Base-by-base conservation (phyloP, 2,113 vertebrate genomes). In the Nymphicus hollandicus region DNA sequence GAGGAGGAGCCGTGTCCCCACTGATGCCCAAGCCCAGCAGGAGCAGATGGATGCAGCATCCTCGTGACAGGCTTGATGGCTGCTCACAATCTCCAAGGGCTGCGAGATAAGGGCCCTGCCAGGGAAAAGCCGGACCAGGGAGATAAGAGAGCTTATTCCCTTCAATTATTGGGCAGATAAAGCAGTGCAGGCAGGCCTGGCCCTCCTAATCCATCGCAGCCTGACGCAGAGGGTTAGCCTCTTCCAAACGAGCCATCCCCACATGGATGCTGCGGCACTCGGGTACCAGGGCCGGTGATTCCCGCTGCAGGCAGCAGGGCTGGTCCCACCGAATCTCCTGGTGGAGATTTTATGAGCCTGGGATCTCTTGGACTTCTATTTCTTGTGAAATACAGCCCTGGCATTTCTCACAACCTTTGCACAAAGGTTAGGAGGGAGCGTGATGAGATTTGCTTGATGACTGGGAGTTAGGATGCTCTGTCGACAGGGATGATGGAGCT, bases 81-180 rank as follows among this genome's bases (percentile, higher is more conserved):
- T n/a, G 43, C 88, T 79, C 3, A 2, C 92, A 81, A 7, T 95
- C 95, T 94, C 81, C 79, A 27, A 65, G 91, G 90, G 91, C 53
- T 79, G n/a, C 0, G 18, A 89, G 95, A 96, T 95, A 96, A 94
- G 52, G 79, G 76, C 78, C 11, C 78, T 28, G 81, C 74, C 56
- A 71, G 53, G 87, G 81, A 88, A 89, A 87, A 89, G 92, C 73
- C 77, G 5, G 68, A 37, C 53, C 16, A 6, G 52, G 37, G 76
- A 89, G 96, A 97, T 96, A 97, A 97, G 89, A 76, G 37, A 95
- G 92, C 92, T 96, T 95, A 96, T 97, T 95, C 86, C 13, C 1
- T 94, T 88, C 95, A 88, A 65, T 96, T 95, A 93, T 18, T 65
- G 94, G 89, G 77, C 77, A 72, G 96, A 97, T 96, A 96, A 95